Evolutionary conservation across 2,888 invertebrate genomes (phyloP), one percentile per base, ranked within the genome.

Genomic region (Orthosia gracilis): DNA sequence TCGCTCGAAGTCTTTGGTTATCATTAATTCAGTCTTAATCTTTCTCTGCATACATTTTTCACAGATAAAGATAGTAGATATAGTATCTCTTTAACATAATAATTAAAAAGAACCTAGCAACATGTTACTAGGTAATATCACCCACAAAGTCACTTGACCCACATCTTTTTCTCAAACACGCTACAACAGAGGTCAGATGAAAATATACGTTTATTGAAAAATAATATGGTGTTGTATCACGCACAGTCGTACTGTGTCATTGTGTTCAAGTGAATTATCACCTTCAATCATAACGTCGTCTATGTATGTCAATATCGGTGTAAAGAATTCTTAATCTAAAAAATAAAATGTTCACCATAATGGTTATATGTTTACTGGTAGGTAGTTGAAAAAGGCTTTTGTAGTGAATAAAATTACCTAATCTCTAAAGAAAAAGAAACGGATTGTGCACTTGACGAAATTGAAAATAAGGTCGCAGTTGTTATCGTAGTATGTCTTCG

Each of bases 161-260:
- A 91, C 79, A 88, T 92, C 63, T 86, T 77, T 76, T 86, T 87
- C 87, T 88, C 76, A 78, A 78, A 85, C 85, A 87, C 78, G 87
- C 83, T 82, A 85, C 83, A 85, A 62, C 83, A 89, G 89, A 92
- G 91, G 89, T 90, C 90, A 90, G 75, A 89, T 85, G 85, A 86
- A 89, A 86, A 86, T 90, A 85, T 87, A 87, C 80, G 83, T 87
- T 89, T 89, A 91, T 89, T 89, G 89, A 85, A 88, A 89, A 88
- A 87, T 90, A 85, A 91, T 88, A 85, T 71, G 85, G 72, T 82
- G 84, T 85, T 86, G 66, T 74, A 62, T 73, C 87, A 88, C 88
- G 85, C 86, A 87, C 74, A 66, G 54, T 1, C 63, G 69, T 82
- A 77, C 76, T 73, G 69, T 85, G 85, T 86, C 84, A 88, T 87